These are phyloP conservation scores for Arrhopalites spinosus DNA, from an alignment of 2,888 invertebrate species.

Conservation along the genomic window DNA sequence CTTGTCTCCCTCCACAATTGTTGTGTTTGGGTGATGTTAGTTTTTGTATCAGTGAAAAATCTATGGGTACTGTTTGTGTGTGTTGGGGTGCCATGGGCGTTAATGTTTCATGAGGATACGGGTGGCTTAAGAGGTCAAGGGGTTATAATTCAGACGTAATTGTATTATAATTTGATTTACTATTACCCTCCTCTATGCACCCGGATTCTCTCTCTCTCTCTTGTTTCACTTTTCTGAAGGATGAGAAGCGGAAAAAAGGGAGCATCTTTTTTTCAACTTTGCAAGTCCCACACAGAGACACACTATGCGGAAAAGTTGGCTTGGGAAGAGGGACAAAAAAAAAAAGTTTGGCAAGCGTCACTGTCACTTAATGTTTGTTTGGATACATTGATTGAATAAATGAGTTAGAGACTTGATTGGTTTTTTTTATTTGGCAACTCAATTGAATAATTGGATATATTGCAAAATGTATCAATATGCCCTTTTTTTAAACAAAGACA, in stretches of 20 bases:
- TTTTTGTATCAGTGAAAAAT: no score
- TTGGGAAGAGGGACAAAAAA: neutral
- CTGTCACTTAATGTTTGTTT: constrained; percentile 24
- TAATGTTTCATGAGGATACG: constrained; percentile 41
- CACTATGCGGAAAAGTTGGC: neutral
- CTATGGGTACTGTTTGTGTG: neutral
- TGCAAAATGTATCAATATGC: constrained; percentile 11
- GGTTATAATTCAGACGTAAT: constrained; percentile 55
- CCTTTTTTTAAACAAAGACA: no score
- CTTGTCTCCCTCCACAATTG: no score
- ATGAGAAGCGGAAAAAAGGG: neutral
- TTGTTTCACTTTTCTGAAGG: neutral
- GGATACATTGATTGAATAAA: neutral
- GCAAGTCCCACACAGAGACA: neutral
- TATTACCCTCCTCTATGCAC: neutral
- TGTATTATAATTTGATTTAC: constrained; percentile 54
- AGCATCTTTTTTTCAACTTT: neutral
- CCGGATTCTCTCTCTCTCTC: constrained; percentile 1
- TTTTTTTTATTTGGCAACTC: constrained; percentile 16
- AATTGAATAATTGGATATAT: constrained; percentile 14
- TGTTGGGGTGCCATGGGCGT: constrained; percentile 24
- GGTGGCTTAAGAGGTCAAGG: constrained; percentile 50
- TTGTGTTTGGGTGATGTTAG: no score
- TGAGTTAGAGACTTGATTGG: constrained; percentile 14
- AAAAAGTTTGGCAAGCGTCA: neutral